phyloP scores from a whole-genome alignment of 2,113 vertebrate species.

The Tetrax tetrax region DNA sequence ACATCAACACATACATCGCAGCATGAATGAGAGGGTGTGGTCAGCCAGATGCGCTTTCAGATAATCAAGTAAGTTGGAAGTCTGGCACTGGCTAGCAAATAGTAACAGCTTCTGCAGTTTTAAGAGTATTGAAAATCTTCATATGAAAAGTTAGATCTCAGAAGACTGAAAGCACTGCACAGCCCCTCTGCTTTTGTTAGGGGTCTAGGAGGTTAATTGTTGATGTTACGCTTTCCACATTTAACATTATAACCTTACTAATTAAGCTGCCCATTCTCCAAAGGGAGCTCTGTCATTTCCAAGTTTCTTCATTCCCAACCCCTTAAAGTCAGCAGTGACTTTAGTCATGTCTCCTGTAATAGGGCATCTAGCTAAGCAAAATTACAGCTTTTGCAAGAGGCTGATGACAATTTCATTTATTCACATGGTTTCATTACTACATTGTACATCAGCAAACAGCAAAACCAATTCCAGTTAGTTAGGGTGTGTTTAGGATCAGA shows the following conservation, averaged over 20 bases:
- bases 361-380: neutral
- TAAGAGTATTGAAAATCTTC: neutral
- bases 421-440: neutral
- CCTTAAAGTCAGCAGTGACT: neutral
- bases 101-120: neutral
- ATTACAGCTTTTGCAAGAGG: neutral
- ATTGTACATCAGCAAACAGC: neutral
- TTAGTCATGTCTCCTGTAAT: neutral
- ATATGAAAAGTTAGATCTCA: neutral
- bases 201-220: neutral
- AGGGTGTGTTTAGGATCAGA: neutral
- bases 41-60: slow-evolving; percentile 50
- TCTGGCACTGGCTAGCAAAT: neutral
- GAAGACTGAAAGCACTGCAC: neutral
- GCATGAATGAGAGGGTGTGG: slow-evolving; percentile 50
- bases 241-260: neutral
- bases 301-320: neutral
- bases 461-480: neutral
- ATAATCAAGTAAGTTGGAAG: slow-evolving; percentile 8
- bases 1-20: neutral
- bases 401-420: neutral
- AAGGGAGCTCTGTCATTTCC: neutral
- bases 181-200: neutral
- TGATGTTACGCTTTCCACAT: neutral
- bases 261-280: neutral